Conservation (phyloP, 2,113 vertebrate species). For the Girardinichthys multiradiatus region DNA sequence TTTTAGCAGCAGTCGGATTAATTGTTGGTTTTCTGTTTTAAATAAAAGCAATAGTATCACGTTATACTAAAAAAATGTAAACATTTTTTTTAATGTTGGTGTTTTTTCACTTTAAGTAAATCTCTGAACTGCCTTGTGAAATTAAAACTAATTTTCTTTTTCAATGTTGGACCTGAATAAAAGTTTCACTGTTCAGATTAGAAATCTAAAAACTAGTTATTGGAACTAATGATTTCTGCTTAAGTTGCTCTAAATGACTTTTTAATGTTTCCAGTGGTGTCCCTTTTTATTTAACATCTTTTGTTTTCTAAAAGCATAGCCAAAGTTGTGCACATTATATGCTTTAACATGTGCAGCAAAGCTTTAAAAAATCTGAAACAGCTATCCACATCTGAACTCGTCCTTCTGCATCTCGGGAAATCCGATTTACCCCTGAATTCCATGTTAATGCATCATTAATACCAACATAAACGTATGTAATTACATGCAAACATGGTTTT, state of each 20-base stretch:
- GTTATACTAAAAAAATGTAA: too few relatives aligned
- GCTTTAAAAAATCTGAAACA: constrained; percentile 3
- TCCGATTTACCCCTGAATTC: constrained; percentile 24
- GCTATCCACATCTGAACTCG: constrained; percentile 4
- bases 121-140: not conserved
- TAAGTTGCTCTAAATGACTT: not conserved
- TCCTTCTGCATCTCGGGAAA: constrained; percentile 22
- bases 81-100: not conserved
- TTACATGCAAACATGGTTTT: constrained; percentile 48
- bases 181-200: not conserved
- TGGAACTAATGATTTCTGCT: constrained; percentile 2
- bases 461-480: constrained; percentile 54
- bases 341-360: not conserved
- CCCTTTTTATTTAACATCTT: not conserved
- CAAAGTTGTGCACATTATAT: not conserved
- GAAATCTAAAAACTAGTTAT: not conserved
- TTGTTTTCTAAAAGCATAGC: not conserved
- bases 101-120: not conserved
- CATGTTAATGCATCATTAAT: constrained; percentile 57
- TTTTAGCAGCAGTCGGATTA: not conserved
- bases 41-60: not conserved
- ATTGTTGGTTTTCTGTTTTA: not conserved
- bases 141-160: not conserved
- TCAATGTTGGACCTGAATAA: not conserved
- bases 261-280: not conserved